These are phyloP conservation scores for Andrena fulva DNA, from an alignment of 2,888 invertebrate species.

Conservation along the genomic window DNA sequence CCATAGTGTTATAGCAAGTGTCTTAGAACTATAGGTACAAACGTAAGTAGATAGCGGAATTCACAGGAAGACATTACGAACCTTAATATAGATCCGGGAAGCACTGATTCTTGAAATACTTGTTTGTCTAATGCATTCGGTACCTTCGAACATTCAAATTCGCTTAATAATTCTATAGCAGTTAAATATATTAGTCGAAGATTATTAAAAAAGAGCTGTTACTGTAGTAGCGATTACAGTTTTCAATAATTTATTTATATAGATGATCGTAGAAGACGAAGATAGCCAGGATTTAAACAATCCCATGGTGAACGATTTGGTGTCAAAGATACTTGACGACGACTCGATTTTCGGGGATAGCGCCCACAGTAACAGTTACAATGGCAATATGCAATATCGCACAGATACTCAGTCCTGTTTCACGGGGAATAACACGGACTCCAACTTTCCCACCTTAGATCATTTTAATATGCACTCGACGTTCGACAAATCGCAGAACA, in stretches of 20 bases:
- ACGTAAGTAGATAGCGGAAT: too few relatives aligned
- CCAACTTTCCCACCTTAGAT: constrained; percentile 56
- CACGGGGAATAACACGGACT: constrained; percentile 48
- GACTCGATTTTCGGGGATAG: constrained; percentile 83
- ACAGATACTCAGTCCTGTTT: constrained; percentile 52
- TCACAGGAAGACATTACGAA: too few relatives aligned
- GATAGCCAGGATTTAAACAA: constrained; percentile 85
- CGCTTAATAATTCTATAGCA: neutral
- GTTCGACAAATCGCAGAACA: constrained; percentile 64
- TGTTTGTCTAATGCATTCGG: too few relatives aligned
- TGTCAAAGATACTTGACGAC: constrained; percentile 89
- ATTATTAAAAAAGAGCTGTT: neutral
- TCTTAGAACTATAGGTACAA: too few relatives aligned
- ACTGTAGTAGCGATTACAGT: constrained; percentile 14
- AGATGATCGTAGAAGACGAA: constrained; percentile 81
- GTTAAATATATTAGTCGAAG: neutral
- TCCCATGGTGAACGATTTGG: constrained; percentile 88
- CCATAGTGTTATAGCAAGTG: neutral
- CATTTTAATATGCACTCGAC: constrained; percentile 61
- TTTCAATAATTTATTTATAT: constrained; percentile 45
- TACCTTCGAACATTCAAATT: too few relatives aligned
- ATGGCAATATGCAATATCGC: constrained; percentile 72
- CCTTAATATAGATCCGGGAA: too few relatives aligned
- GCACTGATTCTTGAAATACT: too few relatives aligned
- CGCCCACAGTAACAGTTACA: constrained; percentile 74